Percentiles rank a stretch among this genome's conserved stretches.
phyloP scores from a whole-genome alignment of 2,888 invertebrate genomes.

The Caenorhabditis wallacei region DNA sequence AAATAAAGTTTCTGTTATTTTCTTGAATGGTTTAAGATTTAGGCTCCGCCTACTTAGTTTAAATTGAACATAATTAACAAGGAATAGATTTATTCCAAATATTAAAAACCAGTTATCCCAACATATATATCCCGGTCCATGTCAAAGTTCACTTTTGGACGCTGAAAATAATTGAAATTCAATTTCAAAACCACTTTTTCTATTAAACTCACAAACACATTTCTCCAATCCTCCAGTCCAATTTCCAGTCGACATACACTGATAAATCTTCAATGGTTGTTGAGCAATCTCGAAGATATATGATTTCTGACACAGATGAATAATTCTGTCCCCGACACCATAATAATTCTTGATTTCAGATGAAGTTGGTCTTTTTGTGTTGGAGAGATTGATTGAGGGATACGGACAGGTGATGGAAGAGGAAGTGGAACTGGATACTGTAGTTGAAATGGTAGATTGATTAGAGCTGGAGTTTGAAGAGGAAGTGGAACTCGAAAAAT shows the following conservation, averaged over 20 bases:
- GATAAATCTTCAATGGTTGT: slow-evolving; percentile 26
- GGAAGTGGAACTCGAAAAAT: not conserved
- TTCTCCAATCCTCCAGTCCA: slow-evolving; percentile 10
- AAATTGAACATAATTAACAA: not conserved
- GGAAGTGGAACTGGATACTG: not conserved
- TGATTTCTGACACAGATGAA: slow-evolving; percentile 19
- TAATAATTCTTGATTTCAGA: slow-evolving; percentile 5
- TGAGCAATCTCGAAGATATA: not conserved
- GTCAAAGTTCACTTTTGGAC: not conserved
- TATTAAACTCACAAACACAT: slow-evolving; percentile 16
- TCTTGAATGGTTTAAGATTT: too few species aligned
- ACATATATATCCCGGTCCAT: not conserved
- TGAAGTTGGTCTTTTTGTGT: slow-evolving; percentile 7
- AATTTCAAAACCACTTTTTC: too few species aligned
- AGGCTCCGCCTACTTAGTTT: too few species aligned
- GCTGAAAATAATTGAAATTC: not conserved
- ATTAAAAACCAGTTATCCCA: not conserved
- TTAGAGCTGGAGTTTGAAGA: not conserved
- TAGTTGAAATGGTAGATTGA: not conserved
- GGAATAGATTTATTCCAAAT: not conserved
- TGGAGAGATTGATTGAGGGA: not conserved
- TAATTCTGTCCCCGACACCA: not conserved
- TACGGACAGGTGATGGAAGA: not conserved
- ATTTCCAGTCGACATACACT: not conserved
- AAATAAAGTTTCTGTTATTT: too few species aligned